These are phyloP conservation scores for Apis cerana DNA, from an alignment of 1,140 invertebrate species.

Conservation along the genomic window DNA sequence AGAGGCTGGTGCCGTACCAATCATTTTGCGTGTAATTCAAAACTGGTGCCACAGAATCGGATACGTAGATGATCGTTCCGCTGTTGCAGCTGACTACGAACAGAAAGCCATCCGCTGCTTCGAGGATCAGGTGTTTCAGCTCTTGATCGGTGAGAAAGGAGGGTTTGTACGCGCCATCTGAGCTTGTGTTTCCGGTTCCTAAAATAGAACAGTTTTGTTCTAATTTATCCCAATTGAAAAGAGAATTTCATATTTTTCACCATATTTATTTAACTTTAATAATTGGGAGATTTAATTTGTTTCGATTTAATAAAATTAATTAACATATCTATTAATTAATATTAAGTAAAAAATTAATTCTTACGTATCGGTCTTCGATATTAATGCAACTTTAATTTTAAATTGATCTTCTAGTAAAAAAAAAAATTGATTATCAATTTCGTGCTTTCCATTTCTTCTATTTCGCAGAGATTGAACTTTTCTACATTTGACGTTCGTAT, in stretches of 20 bases:
- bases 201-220: slow-evolving; percentile 60
- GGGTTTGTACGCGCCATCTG: slow-evolving; percentile 97
- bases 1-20: slow-evolving; percentile 97
- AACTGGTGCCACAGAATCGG: slow-evolving; percentile 98
- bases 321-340: no score
- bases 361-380: neutral
- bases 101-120: slow-evolving; percentile 99
- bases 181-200: slow-evolving; percentile 97
- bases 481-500: neutral
- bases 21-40: slow-evolving; percentile 98
- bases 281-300: no score
- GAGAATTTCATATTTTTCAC: no score
- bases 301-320: no score
- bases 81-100: slow-evolving; percentile 99
- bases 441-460: neutral
- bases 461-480: neutral
- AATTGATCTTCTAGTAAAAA: neutral
- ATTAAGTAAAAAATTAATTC: no score
- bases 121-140: slow-evolving; percentile 98
- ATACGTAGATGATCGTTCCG: slow-evolving; percentile 98
- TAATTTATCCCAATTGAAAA: no score
- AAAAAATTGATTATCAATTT: neutral
- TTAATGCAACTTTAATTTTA: neutral
- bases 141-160: slow-evolving; percentile 99
- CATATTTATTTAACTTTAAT: no score